These are phyloP conservation scores for Loriculus beryllinus DNA, from an alignment of 2,797 vertebrate species.

Conservation along the genomic window DNA sequence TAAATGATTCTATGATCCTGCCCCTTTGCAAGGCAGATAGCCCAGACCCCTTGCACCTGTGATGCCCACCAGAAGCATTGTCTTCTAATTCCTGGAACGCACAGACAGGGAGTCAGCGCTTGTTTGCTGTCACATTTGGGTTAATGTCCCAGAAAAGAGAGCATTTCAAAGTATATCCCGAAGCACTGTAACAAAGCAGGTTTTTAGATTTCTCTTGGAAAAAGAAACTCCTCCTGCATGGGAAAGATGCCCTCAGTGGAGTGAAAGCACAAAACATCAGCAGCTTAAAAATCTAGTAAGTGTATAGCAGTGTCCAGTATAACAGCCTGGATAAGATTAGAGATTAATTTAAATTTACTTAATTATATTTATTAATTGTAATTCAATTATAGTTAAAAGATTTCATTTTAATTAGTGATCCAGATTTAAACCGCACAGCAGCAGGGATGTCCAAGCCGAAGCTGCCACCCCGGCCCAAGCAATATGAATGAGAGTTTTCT, in stretches of 20 bases:
- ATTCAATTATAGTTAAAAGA: not conserved
- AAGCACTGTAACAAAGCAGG: not conserved
- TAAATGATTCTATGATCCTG: not conserved
- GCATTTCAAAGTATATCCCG: not conserved
- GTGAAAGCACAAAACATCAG: not conserved
- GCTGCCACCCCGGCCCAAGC: not conserved
- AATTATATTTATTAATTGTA: not conserved
- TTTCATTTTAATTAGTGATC: not conserved
- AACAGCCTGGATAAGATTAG: not conserved
- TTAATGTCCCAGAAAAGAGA: not conserved
- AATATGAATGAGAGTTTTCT: not conserved
- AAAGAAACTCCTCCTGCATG: not conserved
- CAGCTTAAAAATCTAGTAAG: not conserved
- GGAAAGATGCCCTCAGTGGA: not conserved
- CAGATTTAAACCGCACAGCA: not conserved
- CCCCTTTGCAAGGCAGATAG: not conserved
- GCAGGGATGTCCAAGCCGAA: not conserved
- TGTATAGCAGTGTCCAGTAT: not conserved
- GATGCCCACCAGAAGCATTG: not conserved
- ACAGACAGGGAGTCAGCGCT: not conserved
- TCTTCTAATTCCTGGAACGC: not conserved
- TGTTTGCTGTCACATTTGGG: not conserved
- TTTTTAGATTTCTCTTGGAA: not conserved
- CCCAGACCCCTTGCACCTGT: not conserved
- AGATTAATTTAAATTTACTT: not conserved